Evolutionary conservation across 1,140 invertebrate species (phyloP).

Genomic region (Muscidifurax raptorellus): DNA sequence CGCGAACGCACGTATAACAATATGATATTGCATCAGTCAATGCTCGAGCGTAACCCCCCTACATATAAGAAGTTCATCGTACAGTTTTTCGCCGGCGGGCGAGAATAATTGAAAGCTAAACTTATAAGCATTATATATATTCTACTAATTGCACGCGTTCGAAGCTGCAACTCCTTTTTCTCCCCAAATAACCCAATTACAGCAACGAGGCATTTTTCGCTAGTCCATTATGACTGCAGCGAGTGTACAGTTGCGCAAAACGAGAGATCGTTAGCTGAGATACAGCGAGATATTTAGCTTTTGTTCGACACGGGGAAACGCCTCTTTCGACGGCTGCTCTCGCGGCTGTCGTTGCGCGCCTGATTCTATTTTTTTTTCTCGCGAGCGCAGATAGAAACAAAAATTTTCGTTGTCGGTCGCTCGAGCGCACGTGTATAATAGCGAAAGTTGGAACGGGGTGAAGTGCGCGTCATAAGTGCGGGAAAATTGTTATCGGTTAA

Average conservation of each 20-base stretch:
- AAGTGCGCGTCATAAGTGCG: neutral
- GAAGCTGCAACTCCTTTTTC: constrained; percentile 18
- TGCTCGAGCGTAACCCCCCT: neutral
- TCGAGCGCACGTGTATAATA: no score
- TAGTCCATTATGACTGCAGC: neutral
- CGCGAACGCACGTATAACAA: neutral
- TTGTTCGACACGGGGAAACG: constrained; percentile 33
- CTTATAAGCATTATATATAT: neutral
- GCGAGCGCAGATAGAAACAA: no score
- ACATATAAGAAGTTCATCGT: neutral
- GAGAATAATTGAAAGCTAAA: constrained; percentile 22
- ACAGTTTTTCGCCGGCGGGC: neutral
- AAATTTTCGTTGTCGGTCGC: no score
- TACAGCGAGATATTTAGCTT: constrained; percentile 38
- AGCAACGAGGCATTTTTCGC: constrained; percentile 2
- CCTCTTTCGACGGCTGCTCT: constrained; percentile 12
- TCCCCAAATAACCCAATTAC: constrained; percentile 36
- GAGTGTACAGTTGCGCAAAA: neutral
- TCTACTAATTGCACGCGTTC: constrained; percentile 1
- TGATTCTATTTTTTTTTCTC: neutral
- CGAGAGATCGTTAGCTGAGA: neutral
- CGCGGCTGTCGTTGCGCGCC: no score
- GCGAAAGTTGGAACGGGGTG: neutral
- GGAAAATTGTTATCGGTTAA: neutral
- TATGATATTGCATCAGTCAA: neutral